Evolutionary conservation across 2,797 vertebrate species (phyloP).

Genomic region (Nannoperca obscura): DNA sequence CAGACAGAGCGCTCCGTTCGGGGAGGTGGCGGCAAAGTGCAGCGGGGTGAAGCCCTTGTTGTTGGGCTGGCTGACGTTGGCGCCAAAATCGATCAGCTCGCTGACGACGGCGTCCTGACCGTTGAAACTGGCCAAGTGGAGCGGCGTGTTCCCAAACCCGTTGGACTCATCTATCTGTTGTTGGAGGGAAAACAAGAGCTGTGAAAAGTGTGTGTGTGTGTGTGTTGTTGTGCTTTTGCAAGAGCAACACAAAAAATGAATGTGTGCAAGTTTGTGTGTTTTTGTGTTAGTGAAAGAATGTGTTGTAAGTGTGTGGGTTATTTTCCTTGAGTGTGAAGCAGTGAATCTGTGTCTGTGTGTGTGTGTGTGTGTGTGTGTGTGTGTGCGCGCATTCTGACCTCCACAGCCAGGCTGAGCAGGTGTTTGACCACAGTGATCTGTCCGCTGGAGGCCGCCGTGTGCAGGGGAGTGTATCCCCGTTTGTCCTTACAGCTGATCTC

Average conservation of each 20-base stretch:
- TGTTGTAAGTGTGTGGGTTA: constrained; percentile 5
- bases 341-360: constrained; percentile 16
- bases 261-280: not conserved
- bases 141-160: constrained; percentile 94
- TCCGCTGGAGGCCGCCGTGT: constrained; percentile 94
- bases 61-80: constrained; percentile 96
- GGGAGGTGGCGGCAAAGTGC: constrained; percentile 97
- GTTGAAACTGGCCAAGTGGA: constrained; percentile 96
- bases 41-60: constrained; percentile 96
- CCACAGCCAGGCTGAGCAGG: constrained; percentile 93
- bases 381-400: constrained; percentile 86
- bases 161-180: constrained; percentile 95
- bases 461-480: constrained; percentile 96
- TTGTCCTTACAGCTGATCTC: constrained; percentile 98
- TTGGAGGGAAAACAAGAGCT: not conserved
- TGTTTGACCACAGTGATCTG: constrained; percentile 95
- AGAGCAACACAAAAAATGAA: not conserved
- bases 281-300: not conserved
- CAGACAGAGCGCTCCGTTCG: constrained; percentile 94
- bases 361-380: not conserved
- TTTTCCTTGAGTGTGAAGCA: not conserved
- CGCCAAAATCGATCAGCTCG: constrained; percentile 96
- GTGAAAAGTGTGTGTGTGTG: not conserved
- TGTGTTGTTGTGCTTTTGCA: too few relatives aligned
- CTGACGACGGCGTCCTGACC: constrained; percentile 95